Evolutionary conservation across 1,140 invertebrate genomes (phyloP), one percentile per base, ranked within the genome.

Genomic region (Pemphigus obesinymphae): DNA sequence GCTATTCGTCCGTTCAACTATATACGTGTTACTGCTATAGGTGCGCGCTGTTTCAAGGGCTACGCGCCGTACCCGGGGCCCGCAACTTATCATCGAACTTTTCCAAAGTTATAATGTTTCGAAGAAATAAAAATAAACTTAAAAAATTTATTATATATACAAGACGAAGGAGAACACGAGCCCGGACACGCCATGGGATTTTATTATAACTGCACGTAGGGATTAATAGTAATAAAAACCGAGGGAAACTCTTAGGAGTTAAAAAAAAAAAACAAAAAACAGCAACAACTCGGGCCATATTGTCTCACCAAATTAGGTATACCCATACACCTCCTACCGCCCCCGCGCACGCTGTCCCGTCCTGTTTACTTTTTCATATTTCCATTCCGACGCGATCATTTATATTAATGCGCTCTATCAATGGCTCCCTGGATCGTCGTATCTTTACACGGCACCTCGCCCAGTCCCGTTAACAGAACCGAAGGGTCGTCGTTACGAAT

Each of bases 321-420:
- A 70, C 61, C 70, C 70, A 61, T 48, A 40, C 76, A 26, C 29
- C 61, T 20, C 61, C 53, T 13, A 2, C 11, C 53, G 3, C 53
- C 1, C 53, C 23, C 29, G 29, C 17, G 10, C 15, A 20, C 73
- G 82, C 82, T 80, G 31, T 40, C 84, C 82, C 58, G 20, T 84
- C 82, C 84, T 85, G 84, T 85, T 85, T 85, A 85, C 84, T 85
- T 85, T 85, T 85, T 85, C 85, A 85, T 85, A 85, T 84, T 84
- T 85, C 85, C 83, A 85, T 85, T 85, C 84, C 85, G 82, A 63
- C 82, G 82, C 82, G 84, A 84, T 84, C 85, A 85, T 85, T 85
- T 85, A 85, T 85, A 85, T 85, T 85, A 85, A 85, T 85, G 85
- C 85, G 84, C 84, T 84, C 84, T 85, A 85, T 85, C 85, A 85